A percentile compares a stretch with the other conserved stretches of the same genome.
These are phyloP conservation scores for Neodiprion lecontei DNA, from an alignment of 1,140 invertebrate genomes.

Conservation along the genomic window DNA sequence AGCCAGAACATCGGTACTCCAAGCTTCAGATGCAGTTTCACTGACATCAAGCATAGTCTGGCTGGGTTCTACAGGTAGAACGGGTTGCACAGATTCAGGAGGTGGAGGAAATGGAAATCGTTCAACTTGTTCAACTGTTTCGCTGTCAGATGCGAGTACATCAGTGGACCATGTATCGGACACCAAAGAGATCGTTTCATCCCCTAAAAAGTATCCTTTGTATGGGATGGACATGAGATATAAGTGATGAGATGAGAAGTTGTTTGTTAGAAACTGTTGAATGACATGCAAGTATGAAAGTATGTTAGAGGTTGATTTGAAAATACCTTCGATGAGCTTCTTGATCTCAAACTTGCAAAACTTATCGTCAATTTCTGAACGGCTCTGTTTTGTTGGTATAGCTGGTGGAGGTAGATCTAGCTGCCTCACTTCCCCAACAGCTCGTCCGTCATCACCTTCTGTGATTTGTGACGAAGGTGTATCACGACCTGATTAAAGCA, in stretches of 20 bases:
- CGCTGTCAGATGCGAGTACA: slow-evolving; percentile 93
- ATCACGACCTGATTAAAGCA: slow-evolving; percentile 81
- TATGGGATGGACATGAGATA: slow-evolving; percentile 9
- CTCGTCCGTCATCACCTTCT: slow-evolving; percentile 74
- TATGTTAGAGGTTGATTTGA: neutral
- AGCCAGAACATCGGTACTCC: slow-evolving; percentile 96
- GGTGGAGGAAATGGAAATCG: slow-evolving; percentile 56
- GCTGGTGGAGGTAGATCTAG: slow-evolving; percentile 65
- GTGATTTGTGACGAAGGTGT: slow-evolving; percentile 93
- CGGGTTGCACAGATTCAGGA: slow-evolving; percentile 39
- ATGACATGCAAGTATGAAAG: slow-evolving; percentile 9
- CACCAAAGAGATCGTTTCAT: slow-evolving; percentile 94
- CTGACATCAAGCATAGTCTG: slow-evolving; percentile 72
- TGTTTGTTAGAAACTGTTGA: neutral
- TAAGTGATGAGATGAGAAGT: slow-evolving; percentile 2
- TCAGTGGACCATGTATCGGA: slow-evolving; percentile 98
- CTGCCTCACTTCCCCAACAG: slow-evolving; percentile 56
- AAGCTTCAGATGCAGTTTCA: slow-evolving; percentile 94
- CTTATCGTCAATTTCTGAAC: slow-evolving; percentile 96
- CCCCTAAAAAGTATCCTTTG: slow-evolving; percentile 56
- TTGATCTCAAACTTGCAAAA: slow-evolving; percentile 99
- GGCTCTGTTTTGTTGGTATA: slow-evolving; percentile 77
- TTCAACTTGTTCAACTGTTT: slow-evolving; percentile 78
- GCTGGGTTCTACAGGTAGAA: slow-evolving; percentile 42
- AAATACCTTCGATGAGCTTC: slow-evolving; percentile 77